These are phyloP conservation scores for Trimorus sp. DNA, from an alignment of 2,888 invertebrate species.

Conservation along the genomic window DNA sequence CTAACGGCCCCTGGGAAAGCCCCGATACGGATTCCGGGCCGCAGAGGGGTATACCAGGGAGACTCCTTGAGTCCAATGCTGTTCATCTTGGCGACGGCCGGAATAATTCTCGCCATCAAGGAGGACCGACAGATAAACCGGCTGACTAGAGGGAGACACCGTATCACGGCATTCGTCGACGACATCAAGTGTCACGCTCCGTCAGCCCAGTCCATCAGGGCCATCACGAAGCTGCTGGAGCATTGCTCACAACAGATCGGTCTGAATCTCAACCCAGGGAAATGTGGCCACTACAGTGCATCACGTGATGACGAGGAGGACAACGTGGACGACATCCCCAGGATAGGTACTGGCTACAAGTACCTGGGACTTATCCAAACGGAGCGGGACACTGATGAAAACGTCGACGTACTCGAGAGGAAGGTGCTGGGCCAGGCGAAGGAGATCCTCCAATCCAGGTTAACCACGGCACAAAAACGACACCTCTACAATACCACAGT, in stretches of 20 bases:
- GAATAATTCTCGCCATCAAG: conserved; percentile 7
- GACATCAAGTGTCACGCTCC: conserved; percentile 58
- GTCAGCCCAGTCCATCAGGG: background rate
- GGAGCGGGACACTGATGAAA: background rate
- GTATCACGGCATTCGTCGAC: conserved; percentile 49
- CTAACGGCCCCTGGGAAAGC: background rate
- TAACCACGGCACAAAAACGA: conserved; percentile 9
- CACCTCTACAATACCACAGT: background rate
- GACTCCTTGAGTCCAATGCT: conserved; percentile 57
- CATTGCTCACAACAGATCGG: background rate
- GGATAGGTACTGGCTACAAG: conserved; percentile 1
- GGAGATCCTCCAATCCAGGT: background rate
- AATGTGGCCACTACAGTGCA: conserved; percentile 13
- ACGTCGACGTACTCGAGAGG: background rate
- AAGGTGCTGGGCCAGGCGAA: background rate
- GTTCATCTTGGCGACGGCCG: conserved; percentile 44
- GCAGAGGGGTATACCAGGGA: conserved; percentile 23
- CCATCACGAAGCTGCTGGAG: conserved; percentile 5
- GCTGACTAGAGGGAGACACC: conserved; percentile 29
- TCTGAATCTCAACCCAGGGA: background rate
- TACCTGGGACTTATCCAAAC: background rate
- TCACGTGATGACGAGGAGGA: background rate
- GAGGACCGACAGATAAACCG: conserved; percentile 5
- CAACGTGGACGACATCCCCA: background rate
- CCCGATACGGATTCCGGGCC: background rate